Conservation (phyloP, 2,888 invertebrate species). For the Ophion ventricosus region DNA sequence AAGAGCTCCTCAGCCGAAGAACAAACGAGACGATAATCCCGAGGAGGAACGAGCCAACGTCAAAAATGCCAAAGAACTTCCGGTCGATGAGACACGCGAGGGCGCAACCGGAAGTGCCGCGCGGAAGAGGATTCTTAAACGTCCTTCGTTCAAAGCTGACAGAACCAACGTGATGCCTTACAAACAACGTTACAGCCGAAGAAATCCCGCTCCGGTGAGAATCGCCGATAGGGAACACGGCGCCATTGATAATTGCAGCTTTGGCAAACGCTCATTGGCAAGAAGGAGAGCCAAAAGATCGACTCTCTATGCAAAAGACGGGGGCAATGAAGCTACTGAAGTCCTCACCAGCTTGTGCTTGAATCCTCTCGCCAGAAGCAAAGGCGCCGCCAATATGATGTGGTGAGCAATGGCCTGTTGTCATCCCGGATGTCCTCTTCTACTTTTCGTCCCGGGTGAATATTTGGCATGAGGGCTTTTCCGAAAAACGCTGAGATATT, state of each 20-base stretch:
- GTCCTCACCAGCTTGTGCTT: conserved; percentile 78
- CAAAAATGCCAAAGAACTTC: background rate
- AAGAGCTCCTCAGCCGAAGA: conserved; percentile 60
- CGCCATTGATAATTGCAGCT: conserved; percentile 23
- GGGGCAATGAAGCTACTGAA: conserved; percentile 78
- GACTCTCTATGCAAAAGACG: conserved; percentile 80
- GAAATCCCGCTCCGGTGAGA: conserved; percentile 35
- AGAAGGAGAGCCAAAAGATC: conserved; percentile 73
- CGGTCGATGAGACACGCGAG: conserved; percentile 23
- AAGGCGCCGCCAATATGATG: conserved; percentile 78
- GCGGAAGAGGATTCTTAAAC: conserved; percentile 59
- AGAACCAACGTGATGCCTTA: conserved; percentile 69
- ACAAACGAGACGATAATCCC: background rate
- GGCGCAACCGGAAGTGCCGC: conserved; percentile 43
- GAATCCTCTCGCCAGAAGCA: conserved; percentile 79
- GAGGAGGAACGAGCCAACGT: background rate
- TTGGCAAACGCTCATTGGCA: conserved; percentile 57
- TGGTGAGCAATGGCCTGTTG: conserved; percentile 73
- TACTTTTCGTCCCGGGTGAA: no score
- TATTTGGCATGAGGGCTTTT: no score
- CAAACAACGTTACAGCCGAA: conserved; percentile 48
- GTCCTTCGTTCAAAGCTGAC: conserved; percentile 72
- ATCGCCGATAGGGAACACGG: conserved; percentile 43
- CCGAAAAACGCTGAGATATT: no score
- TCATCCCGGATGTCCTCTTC: no score